These are phyloP conservation scores for Hemithea aestivaria DNA, from an alignment of 2,888 invertebrate genomes.

Conservation along the genomic window DNA sequence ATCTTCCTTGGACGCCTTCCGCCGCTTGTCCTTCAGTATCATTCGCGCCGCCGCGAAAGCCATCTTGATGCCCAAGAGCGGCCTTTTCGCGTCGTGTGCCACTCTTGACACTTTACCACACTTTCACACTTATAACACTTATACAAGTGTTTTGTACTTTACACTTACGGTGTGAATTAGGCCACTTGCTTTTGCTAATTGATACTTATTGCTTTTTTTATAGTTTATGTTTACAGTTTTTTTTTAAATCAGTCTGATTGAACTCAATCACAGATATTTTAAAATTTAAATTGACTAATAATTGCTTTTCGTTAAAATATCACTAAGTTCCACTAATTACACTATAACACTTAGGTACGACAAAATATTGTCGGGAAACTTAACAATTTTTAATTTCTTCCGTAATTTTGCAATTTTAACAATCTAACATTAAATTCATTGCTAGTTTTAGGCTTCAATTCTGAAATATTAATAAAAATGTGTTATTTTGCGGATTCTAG, in stretches of 20 bases:
- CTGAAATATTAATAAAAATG: slow-evolving; percentile 14
- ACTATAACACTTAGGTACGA: slow-evolving; percentile 32
- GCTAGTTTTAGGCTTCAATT: slow-evolving; percentile 3
- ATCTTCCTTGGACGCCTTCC: slow-evolving; percentile 90
- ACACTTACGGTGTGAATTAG: no score
- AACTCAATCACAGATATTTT: slow-evolving; percentile 50
- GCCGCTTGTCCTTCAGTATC: slow-evolving; percentile 89
- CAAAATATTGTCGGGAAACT: slow-evolving; percentile 35
- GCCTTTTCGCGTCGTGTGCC: slow-evolving; percentile 33
- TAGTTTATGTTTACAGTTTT: slow-evolving; percentile 1
- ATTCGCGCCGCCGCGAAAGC: slow-evolving; percentile 91
- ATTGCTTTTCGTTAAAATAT: slow-evolving; percentile 35
- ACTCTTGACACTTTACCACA: slow-evolving; percentile 29
- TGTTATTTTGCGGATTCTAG: slow-evolving; percentile 4
- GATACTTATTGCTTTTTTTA: not conserved
- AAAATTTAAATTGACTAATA: slow-evolving; percentile 50
- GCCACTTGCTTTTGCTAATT: no score
- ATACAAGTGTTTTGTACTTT: no score
- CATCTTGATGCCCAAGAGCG: slow-evolving; percentile 72
- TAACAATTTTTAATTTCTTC: slow-evolving; percentile 53
- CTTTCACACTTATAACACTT: slow-evolving; percentile 5
- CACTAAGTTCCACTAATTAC: slow-evolving; percentile 21
- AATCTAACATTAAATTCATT: slow-evolving; percentile 13
- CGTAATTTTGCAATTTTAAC: slow-evolving; percentile 32
- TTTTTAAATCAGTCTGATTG: slow-evolving; percentile 27